Percentiles rank a stretch among this genome's conserved stretches.
Evolutionary conservation across 1,140 invertebrate species (phyloP).

Genomic region (Aphelenchoides avenae): DNA sequence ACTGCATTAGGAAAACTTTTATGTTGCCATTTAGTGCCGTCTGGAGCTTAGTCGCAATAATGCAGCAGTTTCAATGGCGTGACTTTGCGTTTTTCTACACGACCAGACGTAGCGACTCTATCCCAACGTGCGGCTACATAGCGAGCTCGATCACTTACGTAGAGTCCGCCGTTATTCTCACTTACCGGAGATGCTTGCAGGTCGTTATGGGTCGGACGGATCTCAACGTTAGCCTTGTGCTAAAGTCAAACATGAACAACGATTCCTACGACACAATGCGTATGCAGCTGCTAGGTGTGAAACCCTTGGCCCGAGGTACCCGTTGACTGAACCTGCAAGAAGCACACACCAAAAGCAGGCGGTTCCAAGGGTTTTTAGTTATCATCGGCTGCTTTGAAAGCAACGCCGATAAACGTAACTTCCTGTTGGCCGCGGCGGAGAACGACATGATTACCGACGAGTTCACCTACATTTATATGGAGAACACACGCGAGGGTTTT

Average conservation of each 20-base stretch:
- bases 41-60: constrained; percentile 10
- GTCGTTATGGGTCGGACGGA: too few species aligned
- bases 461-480: constrained; percentile 34
- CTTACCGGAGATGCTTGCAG: too few species aligned
- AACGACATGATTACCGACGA: constrained; percentile 25
- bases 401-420: constrained; percentile 20
- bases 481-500: constrained; percentile 10
- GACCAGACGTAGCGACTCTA: neutral
- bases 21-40: too few species aligned
- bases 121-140: neutral
- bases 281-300: constrained; percentile 13
- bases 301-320: constrained; percentile 37
- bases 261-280: constrained; percentile 1
- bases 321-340: too few species aligned
- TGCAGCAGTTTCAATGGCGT: constrained; percentile 30
- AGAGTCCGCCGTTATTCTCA: too few species aligned
- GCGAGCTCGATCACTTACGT: neutral
- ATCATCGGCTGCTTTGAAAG: constrained; percentile 31
- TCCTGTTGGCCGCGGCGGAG: constrained; percentile 35
- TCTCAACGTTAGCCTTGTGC: constrained; percentile 19
- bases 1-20: too few species aligned
- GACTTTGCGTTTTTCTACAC: constrained; percentile 10
- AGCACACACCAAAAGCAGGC: too few species aligned
- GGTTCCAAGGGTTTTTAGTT: too few species aligned
- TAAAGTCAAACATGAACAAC: constrained; percentile 20